phyloP scores from a whole-genome alignment of 1,140 invertebrate species.

The Tribolium castaneum region DNA sequence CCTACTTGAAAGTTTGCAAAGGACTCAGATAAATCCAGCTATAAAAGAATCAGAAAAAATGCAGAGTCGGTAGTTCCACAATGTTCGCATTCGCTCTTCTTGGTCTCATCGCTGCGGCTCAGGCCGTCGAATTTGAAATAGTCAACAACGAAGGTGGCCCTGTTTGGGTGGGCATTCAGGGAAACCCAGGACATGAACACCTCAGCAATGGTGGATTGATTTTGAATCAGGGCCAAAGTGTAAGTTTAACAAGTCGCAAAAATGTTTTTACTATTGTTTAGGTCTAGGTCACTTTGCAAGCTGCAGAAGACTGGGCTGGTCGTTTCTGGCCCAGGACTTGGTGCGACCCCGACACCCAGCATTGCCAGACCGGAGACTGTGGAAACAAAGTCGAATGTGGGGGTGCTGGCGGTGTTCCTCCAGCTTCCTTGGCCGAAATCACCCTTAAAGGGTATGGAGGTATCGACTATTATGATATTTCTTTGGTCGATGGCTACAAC shows the following conservation, averaged over 20 bases:
- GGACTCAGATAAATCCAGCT: background rate
- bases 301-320: constrained; percentile 53
- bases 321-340: constrained; percentile 60
- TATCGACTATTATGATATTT: constrained; percentile 65
- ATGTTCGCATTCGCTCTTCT: constrained; percentile 17
- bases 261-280: too few relatives aligned
- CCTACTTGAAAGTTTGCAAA: background rate
- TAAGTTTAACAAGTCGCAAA: constrained; percentile 42
- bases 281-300: background rate
- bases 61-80: background rate
- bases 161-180: constrained; percentile 58
- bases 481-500: constrained; percentile 64
- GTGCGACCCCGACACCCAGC: constrained; percentile 52
- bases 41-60: constrained; percentile 1
- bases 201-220: constrained; percentile 58
- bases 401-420: constrained; percentile 64
- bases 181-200: constrained; percentile 53
- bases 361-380: constrained; percentile 64
- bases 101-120: constrained; percentile 32
- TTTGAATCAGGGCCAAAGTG: constrained; percentile 51
- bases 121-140: constrained; percentile 54
- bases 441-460: constrained; percentile 60
- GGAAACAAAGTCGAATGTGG: constrained; percentile 62
- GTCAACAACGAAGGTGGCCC: constrained; percentile 54
- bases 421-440: constrained; percentile 65